phyloP scores from a whole-genome alignment of 2,113 vertebrate genomes.

The Erythrolamprus reginae region DNA sequence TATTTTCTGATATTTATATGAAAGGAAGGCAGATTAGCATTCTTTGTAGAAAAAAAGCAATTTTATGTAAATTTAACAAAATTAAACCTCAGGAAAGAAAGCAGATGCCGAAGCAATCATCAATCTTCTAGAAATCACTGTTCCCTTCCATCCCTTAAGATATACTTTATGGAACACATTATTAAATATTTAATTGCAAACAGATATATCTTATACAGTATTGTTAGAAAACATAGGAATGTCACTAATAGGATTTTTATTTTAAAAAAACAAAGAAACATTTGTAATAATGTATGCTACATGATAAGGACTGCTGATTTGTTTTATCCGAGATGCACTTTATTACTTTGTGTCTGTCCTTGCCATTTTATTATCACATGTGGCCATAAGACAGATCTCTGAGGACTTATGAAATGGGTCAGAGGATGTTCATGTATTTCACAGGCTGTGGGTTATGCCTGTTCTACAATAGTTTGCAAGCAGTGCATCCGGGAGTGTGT shows the following conservation, averaged over 20 bases:
- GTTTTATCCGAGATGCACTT: neutral
- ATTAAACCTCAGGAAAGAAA: neutral
- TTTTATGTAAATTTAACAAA: neutral
- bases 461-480: neutral
- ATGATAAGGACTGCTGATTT: neutral
- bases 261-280: neutral
- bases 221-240: neutral
- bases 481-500: neutral
- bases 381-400: neutral
- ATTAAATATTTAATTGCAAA: neutral
- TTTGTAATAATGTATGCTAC: neutral
- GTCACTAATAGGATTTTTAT: neutral
- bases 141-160: neutral
- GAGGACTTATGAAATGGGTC: neutral
- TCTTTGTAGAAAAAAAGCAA: neutral
- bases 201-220: neutral
- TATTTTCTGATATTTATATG: neutral
- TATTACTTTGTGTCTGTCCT: neutral
- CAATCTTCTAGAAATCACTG: neutral
- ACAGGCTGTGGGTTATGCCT: neutral
- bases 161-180: neutral
- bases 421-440: neutral
- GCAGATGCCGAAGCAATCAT: neutral
- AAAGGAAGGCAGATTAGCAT: neutral
- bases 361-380: neutral